Conservation (phyloP, 2,888 invertebrate genomes). For the Perizoma affinitatum region DNA sequence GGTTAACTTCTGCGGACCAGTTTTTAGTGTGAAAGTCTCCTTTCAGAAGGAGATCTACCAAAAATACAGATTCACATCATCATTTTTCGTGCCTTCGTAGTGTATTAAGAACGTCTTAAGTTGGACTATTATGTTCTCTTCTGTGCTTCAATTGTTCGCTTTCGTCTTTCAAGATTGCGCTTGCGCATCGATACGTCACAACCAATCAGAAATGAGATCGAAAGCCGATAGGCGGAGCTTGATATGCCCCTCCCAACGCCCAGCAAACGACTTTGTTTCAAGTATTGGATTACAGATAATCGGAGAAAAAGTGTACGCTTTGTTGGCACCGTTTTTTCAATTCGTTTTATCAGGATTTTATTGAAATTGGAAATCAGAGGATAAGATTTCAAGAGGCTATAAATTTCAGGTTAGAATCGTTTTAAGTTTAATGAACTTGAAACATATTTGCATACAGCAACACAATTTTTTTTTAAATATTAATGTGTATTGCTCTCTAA, state of each 20-base stretch:
- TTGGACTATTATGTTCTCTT: conserved; percentile 8
- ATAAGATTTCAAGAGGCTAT: conserved; percentile 52
- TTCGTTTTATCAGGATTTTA: conserved; percentile 57
- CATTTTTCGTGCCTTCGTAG: background rate
- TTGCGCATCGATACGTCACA: conserved; percentile 53
- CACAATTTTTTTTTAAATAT: background rate
- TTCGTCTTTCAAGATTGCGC: conserved; percentile 57
- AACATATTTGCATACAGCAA: conserved; percentile 17
- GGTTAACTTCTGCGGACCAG: no score
- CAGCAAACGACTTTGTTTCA: conserved; percentile 52
- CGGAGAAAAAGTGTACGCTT: conserved; percentile 47
- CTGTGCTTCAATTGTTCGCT: conserved; percentile 68
- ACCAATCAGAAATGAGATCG: conserved; percentile 62
- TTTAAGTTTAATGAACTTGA: conserved; percentile 31
- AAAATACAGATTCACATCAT: background rate
- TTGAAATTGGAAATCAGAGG: conserved; percentile 56
- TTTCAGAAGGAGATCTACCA: background rate
- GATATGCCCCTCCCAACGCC: conserved; percentile 65
- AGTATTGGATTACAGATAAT: conserved; percentile 73
- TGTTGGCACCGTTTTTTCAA: conserved; percentile 47
- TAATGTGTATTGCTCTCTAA: no score
- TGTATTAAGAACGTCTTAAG: no score
- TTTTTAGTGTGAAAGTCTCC: background rate
- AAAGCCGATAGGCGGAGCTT: conserved; percentile 57
- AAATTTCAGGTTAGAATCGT: conserved; percentile 43